Evolutionary conservation across 2,888 invertebrate genomes (phyloP), one percentile per base, ranked within the genome.

Genomic region (Chrysotoxum bicinctum): DNA sequence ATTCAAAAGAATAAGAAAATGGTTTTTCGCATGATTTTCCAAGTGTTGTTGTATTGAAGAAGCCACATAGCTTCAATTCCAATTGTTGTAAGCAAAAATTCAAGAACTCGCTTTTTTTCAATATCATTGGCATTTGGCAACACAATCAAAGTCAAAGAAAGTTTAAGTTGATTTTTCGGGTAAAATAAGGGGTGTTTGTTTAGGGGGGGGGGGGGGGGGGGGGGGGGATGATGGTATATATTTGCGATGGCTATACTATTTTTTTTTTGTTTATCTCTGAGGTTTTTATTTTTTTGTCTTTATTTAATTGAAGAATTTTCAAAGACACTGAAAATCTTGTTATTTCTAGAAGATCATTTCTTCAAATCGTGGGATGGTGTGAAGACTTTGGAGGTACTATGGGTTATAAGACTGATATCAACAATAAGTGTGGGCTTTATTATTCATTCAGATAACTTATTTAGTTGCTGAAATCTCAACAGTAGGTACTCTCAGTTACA

Each of bases 1-100:
- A 77, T 72, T 72, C 50, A 43, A 52, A 77, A 77, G 72, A 72
- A 77, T 72, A 66, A 58, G 56, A 45, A 70, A 62, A 64, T 6
- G 70, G 21, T 48, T 80, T 60, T 74, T 60, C 50, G 52, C n/a
- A 62, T 35, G 40, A 54, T 68, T 79, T 62, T 60, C 43, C 43
- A 45, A 35, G 70, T 48, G 64, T 23, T 77, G 52, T 66, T 64
- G 35, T 35, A 23, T 58, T 70, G 32, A 54, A 76, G 76, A 60
- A 76, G 50, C 64, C 81, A 70, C 37, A 66, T 26, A 40, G 62
- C 58, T 40, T 64, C 56, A 70, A 75, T 69, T 19, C 19, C 40
- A 23, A 21, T 56, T 23, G 75, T 64, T 75, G 68, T 58, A 32
- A 56, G 35, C 16, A 19, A 32, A 35, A 58, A 58, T 1, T 35